These are phyloP conservation scores for Paracentrotus lividus DNA, from an alignment of 53 echinoderm and acorn worm species.

Conservation along the genomic window DNA sequence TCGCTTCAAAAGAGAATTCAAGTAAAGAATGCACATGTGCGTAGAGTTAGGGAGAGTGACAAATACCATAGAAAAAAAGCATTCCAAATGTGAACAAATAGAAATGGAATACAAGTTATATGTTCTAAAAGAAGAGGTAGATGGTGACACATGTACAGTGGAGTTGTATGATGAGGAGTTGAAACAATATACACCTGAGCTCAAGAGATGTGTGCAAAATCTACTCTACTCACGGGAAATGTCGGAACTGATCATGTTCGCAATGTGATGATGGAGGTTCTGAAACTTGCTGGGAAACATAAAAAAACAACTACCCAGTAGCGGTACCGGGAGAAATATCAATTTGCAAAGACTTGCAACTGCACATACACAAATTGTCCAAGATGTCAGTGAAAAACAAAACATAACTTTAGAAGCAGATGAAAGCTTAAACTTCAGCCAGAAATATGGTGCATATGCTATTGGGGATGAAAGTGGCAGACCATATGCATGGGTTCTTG, in stretches of 20 bases:
- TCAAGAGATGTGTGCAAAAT: conserved; percentile 65
- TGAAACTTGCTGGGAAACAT: conserved; percentile 67
- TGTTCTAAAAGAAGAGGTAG: conserved; percentile 62
- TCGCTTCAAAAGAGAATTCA: too few species aligned
- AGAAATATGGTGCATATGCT: conserved; percentile 74
- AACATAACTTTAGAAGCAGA: conserved; percentile 62
- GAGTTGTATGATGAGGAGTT: conserved; percentile 52
- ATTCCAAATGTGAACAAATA: neutral
- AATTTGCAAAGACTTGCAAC: conserved; percentile 67
- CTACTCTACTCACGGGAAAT: conserved; percentile 51
- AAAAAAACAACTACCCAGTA: conserved; percentile 66
- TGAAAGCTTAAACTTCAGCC: conserved; percentile 67
- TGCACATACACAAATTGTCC: conserved; percentile 67
- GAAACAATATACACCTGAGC: conserved; percentile 46
- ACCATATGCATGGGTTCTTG: neutral
- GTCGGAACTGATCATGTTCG: conserved; percentile 69
- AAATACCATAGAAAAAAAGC: too few species aligned
- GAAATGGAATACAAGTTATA: conserved; percentile 49
- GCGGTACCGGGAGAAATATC: conserved; percentile 56
- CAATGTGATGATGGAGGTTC: conserved; percentile 60
- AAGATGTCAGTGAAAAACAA: conserved; percentile 51
- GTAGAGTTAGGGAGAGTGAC: too few species aligned
- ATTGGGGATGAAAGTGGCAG: conserved; percentile 61
- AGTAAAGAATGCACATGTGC: too few species aligned
- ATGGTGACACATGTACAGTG: conserved; percentile 47